Conservation (phyloP, 1,140 invertebrate species). For the Argopecten irradians region DNA sequence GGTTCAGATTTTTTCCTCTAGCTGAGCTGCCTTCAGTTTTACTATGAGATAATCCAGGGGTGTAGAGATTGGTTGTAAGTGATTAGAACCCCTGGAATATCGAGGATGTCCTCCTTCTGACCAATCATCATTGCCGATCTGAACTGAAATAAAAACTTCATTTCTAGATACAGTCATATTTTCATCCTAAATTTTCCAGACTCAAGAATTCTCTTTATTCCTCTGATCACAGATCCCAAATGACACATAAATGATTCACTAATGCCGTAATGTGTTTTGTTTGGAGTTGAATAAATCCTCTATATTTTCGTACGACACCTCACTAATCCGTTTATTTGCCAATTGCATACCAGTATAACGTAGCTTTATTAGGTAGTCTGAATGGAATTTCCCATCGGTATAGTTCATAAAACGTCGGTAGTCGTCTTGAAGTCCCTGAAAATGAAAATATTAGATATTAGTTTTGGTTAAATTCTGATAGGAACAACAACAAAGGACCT, state of each 20-base stretch:
- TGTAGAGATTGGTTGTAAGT: no score
- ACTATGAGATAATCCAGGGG: no score
- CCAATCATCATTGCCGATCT: no score
- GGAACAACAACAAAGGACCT: no score
- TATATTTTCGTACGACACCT: slow-evolving; percentile 62
- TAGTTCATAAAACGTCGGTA: slow-evolving; percentile 74
- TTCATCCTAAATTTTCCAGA: not conserved
- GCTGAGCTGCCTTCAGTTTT: no score
- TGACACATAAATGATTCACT: not conserved
- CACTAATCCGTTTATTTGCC: slow-evolving; percentile 59
- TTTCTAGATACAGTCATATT: not conserved
- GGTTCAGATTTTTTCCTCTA: no score
- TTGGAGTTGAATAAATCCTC: slow-evolving; percentile 20
- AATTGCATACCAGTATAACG: slow-evolving; percentile 63
- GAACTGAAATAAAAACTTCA: no score
- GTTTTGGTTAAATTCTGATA: no score
- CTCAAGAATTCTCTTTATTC: not conserved
- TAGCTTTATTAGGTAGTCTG: slow-evolving; percentile 72
- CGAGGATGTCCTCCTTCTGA: no score
- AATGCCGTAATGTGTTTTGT: not conserved
- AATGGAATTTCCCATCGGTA: slow-evolving; percentile 72
- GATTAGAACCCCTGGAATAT: no score
- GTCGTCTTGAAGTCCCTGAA: slow-evolving; percentile 70
- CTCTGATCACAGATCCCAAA: not conserved
- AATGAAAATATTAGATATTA: not conserved